phyloP scores from a whole-genome alignment of 2,113 vertebrate genomes.

The Jacana jacana region DNA sequence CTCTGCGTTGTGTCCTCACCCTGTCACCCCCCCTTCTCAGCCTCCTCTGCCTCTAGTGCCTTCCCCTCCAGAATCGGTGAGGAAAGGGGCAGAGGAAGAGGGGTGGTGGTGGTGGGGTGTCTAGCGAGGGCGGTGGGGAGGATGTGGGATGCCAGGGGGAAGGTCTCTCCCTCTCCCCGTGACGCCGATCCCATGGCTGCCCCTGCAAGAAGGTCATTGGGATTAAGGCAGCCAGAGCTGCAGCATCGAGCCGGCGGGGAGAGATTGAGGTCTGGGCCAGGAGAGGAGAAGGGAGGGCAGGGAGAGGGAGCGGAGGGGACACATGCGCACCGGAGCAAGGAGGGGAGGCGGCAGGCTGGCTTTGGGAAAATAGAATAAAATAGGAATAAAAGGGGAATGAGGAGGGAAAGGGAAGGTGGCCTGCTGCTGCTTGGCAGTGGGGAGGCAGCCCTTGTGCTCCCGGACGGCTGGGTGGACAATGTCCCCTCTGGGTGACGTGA shows the following conservation, averaged over 20 bases:
- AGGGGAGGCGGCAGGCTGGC: not conserved
- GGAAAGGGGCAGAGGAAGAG: not conserved
- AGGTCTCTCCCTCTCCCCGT: not conserved
- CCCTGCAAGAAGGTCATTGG: conserved; percentile 37
- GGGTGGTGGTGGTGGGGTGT: too few species aligned
- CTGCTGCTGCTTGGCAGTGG: not conserved
- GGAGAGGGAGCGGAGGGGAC: not conserved
- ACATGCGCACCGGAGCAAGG: not conserved
- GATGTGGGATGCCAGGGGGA: not conserved
- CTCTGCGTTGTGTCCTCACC: not conserved
- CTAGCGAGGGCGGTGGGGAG: not conserved
- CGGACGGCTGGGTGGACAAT: fast-evolving
- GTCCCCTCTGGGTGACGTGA: not conserved
- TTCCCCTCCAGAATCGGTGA: not conserved
- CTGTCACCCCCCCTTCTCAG: not conserved
- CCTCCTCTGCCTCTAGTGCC: not conserved
- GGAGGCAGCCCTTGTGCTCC: not conserved
- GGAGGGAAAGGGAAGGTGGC: not conserved
- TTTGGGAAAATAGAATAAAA: not conserved
- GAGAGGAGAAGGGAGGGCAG: not conserved
- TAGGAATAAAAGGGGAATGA: too few species aligned
- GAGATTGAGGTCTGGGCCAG: not conserved
- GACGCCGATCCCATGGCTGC: conserved; percentile 4
- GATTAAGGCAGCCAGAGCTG: conserved; percentile 44
- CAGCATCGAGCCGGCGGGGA: not conserved